Percentiles rank a stretch among this genome's conserved stretches.
phyloP scores from a whole-genome alignment of 2,113 vertebrate species.

The Syngnathus scovelli region DNA sequence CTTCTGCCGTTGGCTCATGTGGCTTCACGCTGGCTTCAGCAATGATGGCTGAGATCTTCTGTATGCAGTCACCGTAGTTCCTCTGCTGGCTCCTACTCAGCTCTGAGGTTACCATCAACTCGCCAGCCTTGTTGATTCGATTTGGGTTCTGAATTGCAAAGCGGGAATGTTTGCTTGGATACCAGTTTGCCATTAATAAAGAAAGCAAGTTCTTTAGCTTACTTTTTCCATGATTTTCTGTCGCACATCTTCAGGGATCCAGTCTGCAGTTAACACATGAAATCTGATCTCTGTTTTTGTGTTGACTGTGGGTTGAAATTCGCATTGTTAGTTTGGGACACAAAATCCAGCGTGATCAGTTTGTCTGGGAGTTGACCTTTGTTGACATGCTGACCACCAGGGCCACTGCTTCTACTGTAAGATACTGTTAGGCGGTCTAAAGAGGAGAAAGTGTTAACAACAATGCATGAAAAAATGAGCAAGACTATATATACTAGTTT shows the following conservation, averaged over 20 bases:
- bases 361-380: slow-evolving; percentile 74
- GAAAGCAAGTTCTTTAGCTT: slow-evolving; percentile 2
- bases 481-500: not conserved
- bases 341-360: not conserved
- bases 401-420: slow-evolving; percentile 86
- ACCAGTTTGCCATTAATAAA: not conserved
- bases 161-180: not conserved
- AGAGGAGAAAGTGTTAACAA: not conserved
- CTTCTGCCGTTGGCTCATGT: slow-evolving; percentile 70
- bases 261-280: slow-evolving; percentile 84
- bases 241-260: slow-evolving; percentile 81
- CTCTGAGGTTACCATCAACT: slow-evolving; percentile 85
- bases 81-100: slow-evolving; percentile 85
- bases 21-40: slow-evolving; percentile 70
- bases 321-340: not conserved
- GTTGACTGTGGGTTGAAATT: slow-evolving; percentile 72
- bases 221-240: slow-evolving; percentile 78
- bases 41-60: slow-evolving; percentile 84
- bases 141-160: slow-evolving; percentile 75
- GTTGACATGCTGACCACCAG: slow-evolving; percentile 92
- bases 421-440: slow-evolving; percentile 81
- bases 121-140: slow-evolving; percentile 82
- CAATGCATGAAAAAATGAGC: not conserved
- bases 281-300: slow-evolving; percentile 91
- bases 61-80: slow-evolving; percentile 82